Conservation (phyloP, 37 sponge, comb jelly and placozoan genomes). For the Lycopodina hypogea region DNA sequence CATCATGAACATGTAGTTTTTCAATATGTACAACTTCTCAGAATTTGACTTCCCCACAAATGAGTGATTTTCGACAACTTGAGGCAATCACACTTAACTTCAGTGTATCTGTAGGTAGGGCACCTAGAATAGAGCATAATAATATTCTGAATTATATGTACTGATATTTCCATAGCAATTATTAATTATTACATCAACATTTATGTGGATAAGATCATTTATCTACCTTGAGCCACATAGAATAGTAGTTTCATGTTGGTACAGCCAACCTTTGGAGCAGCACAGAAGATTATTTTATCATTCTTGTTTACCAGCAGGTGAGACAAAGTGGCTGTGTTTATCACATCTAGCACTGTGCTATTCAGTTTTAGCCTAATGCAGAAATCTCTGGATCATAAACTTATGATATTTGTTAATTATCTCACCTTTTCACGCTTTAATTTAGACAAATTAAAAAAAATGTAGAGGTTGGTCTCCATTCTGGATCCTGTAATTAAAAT, state of each 20-base stretch:
- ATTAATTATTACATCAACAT: too few species aligned
- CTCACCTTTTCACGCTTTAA: too few species aligned
- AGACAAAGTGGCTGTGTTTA: too few species aligned
- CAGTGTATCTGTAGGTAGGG: too few species aligned
- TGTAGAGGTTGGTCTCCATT: too few species aligned
- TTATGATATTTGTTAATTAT: not conserved
- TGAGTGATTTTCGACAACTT: not conserved
- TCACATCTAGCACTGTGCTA: too few species aligned
- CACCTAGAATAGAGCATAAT: too few species aligned
- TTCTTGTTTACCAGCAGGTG: constrained; percentile 12
- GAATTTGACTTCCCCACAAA: not conserved
- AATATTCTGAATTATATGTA: too few species aligned
- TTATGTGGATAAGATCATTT: not conserved
- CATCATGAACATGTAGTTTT: constrained; percentile 41
- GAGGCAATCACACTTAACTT: not conserved
- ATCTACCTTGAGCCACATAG: constrained; percentile 9
- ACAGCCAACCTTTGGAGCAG: constrained; percentile 23
- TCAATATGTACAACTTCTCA: not conserved
- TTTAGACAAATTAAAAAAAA: not conserved
- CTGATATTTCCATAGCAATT: too few species aligned
- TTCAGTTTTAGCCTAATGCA: not conserved
- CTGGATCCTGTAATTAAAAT: too few species aligned
- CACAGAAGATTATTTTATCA: not conserved
- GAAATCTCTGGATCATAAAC: not conserved
- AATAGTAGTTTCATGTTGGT: constrained; percentile 20